Evolutionary conservation across 64 coral and sea anemone genomes (phyloP), one percentile per base, ranked within the genome.

Genomic region (Anthopleura sola): DNA sequence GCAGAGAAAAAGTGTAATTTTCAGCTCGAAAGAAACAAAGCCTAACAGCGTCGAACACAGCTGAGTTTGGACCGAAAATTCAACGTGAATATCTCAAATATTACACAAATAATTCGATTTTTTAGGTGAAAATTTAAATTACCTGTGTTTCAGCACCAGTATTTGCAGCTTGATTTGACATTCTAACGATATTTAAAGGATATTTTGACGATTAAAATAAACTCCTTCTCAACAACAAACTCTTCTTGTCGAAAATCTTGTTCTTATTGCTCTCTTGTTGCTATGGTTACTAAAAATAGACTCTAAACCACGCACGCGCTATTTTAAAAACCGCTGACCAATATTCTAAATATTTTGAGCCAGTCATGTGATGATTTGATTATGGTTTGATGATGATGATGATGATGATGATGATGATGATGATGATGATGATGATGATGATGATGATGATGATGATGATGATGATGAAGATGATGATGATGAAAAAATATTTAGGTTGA

Each of bases 241-340:
- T 71, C 24, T 71, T 71, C 24, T 71, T 15, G 11, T 71, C 66
- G 20, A 24, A 24, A 21, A 8, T 62, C 58, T 62, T 26, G 10
- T 36, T 71, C 66, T 71, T 71, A 34, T 32, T 71, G 66, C 66
- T 34, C 66, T 69, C 66, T 38, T 79, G 76, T 79, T 79, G 76
- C 76, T 79, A 79, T 79, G 37, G 76, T 44, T 40, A 79, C 76
- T 16, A 26, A n/a, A 71, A 40, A 77, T 77, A 44, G 44, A 47
- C 31, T 46, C 76, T 23, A 0, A 23, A 8, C n/a, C n/a, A n/a
- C 44, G 76, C 37, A 39, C 37, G 76, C 76, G 44, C 76, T 38
- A 5, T 23, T 48, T 6, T 26, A 47, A 44, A 20, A 34, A 11
- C 36, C 76, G 44, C 76, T 79, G 44, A n/a, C 24, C 19, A 39